Percentiles rank a stretch among this genome's conserved stretches.
phyloP scores from a whole-genome alignment of 2,113 vertebrate species.

The Chitala chitala region DNA sequence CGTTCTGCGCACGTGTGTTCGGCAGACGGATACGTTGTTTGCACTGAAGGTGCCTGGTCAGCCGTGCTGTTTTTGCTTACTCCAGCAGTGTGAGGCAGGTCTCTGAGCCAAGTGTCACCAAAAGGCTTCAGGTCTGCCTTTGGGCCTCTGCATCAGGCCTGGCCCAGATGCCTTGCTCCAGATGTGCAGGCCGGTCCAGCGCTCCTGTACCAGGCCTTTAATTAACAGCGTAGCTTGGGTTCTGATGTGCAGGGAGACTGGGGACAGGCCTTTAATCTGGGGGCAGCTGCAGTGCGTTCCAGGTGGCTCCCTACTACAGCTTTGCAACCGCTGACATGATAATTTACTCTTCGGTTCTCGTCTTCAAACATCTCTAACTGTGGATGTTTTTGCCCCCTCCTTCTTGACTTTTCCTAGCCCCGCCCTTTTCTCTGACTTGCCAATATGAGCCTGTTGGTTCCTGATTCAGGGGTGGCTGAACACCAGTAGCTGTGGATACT shows the following conservation, averaged over 20 bases:
- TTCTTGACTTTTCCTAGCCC: no score
- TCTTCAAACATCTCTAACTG: background rate
- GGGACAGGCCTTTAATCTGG: constrained; percentile 15
- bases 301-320: constrained; percentile 6
- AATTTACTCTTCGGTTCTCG: background rate
- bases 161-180: background rate
- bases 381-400: background rate
- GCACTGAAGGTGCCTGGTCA: background rate
- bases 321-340: background rate
- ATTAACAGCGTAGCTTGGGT: constrained; percentile 15
- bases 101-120: background rate
- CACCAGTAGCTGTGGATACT: background rate
- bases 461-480: background rate
- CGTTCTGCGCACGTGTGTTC: no score
- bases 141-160: background rate
- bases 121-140: background rate
- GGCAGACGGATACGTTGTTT: background rate
- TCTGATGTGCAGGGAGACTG: constrained; percentile 6
- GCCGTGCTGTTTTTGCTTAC: background rate
- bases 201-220: constrained; percentile 5
- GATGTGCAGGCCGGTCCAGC: constrained; percentile 14
- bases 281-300: constrained; percentile 2
- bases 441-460: background rate
- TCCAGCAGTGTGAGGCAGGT: background rate
- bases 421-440: background rate